Evolutionary conservation across 2,797 vertebrate species (phyloP), one percentile per base, ranked within the genome.

Genomic region (Helicolenus hilgendorfi): DNA sequence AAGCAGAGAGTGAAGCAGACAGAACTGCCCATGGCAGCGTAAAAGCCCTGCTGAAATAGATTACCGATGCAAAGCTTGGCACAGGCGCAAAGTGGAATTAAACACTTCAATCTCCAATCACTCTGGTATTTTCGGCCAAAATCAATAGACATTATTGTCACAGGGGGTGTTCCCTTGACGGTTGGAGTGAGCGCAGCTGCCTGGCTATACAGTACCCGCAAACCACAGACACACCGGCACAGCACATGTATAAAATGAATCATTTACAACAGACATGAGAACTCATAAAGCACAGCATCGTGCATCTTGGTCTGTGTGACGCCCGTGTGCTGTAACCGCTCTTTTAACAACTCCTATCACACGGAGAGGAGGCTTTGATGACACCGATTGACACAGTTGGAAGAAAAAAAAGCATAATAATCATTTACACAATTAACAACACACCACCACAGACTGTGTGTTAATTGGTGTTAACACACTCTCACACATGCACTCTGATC

Each of bases 91-190:
- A 95, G 85, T 85, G 87, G 91, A 96, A 96, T 97, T 94, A 96
- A 96, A 96, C 92, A 95, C 92, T 96, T 96, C 93, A 95, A 94
- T 95, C 95, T 95, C 88, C 73, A 94, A 94, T 95, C 94, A 92
- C 83, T 90, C 72, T 29, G 72, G 88, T 91, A 95, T 96, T 97
- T 95, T 93, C 77, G 74, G 89, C 83, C 72, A 81, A 74, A 95
- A 97, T 97, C 97, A 93, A 97, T 98, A 95, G 67, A 75, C 92
- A 96, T 96, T 95, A 96, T 84, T 92, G 93, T 94, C 93, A 96
- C 80, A 63, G 84, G 41, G 83, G 89, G 83, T 59, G 85, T 83
- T 93, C 79, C 81, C 69, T 45, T 68, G 83, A 80, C 8, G 26
- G 77, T 11, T 72, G 72, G 65, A 81, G 75, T 68, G 73, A 86